Evolutionary conservation across 2,888 invertebrate genomes (phyloP).

Genomic region (Dexiosoma caninum): DNA sequence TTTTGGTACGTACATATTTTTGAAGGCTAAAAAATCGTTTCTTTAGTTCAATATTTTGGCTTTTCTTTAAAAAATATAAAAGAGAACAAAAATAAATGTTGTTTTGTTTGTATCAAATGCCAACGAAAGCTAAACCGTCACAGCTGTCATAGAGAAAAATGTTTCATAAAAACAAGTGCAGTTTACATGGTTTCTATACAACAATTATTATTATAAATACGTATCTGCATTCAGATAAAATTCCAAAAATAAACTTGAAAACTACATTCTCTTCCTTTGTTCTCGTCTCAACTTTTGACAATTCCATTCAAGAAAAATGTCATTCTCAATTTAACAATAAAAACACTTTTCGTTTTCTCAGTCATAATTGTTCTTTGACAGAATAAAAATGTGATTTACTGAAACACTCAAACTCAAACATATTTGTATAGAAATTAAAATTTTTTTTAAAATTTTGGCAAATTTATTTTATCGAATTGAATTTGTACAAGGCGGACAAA

Average conservation of each 20-base stretch:
- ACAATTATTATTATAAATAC: too few species aligned
- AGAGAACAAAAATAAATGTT: too few species aligned
- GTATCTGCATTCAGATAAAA: too few species aligned
- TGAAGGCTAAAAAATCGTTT: too few species aligned
- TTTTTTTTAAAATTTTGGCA: too few species aligned
- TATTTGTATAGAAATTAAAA: background rate
- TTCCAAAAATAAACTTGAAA: background rate
- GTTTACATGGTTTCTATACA: too few species aligned
- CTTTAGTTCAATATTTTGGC: too few species aligned
- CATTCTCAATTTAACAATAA: constrained; percentile 30
- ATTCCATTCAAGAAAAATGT: constrained; percentile 42
- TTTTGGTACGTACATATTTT: too few species aligned
- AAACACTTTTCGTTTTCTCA: constrained; percentile 5
- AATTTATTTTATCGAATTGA: too few species aligned
- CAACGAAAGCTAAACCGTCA: constrained; percentile 19
- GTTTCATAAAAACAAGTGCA: background rate
- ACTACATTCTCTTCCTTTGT: background rate
- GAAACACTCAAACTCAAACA: background rate
- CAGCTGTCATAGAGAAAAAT: constrained; percentile 24
- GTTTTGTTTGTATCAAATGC: too few species aligned
- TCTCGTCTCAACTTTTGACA: constrained; percentile 43
- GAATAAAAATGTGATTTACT: constrained; percentile 12
- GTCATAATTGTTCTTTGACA: background rate
- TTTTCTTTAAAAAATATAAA: too few species aligned
- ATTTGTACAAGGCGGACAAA: too few species aligned